phyloP scores from a whole-genome alignment of 2,113 vertebrate genomes.

The Erpornis zantholeuca region DNA sequence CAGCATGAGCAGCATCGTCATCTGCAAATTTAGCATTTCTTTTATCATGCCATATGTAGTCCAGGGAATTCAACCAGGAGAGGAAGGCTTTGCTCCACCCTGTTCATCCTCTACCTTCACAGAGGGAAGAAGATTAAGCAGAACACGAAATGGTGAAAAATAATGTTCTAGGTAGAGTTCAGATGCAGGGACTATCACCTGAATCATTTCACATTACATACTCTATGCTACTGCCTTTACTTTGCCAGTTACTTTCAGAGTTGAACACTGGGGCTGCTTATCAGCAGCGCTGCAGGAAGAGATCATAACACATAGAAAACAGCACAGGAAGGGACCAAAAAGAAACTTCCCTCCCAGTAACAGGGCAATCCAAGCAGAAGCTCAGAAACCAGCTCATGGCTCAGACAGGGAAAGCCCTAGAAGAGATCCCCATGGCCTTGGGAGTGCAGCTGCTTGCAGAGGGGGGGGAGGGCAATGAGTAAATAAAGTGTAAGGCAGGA shows the following conservation, averaged over 20 bases:
- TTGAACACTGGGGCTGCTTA: neutral
- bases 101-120: neutral
- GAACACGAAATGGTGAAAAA: neutral
- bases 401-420: neutral
- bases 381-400: neutral
- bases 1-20: neutral
- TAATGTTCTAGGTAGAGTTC: neutral
- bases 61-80: neutral
- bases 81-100: neutral
- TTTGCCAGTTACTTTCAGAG: neutral
- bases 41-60: neutral
- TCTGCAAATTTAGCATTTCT: neutral
- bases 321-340: neutral
- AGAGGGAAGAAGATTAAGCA: neutral
- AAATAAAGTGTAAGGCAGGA: neutral
- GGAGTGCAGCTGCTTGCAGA: neutral
- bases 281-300: neutral
- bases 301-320: neutral
- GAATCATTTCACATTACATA: neutral
- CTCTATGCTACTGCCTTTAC: neutral
- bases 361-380: neutral
- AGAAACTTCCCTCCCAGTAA: neutral
- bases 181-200: neutral
- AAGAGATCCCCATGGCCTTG: neutral
- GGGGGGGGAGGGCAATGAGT: accelerated